Evolutionary conservation across 2,888 invertebrate genomes (phyloP).

Genomic region (Rosalia funebris): DNA sequence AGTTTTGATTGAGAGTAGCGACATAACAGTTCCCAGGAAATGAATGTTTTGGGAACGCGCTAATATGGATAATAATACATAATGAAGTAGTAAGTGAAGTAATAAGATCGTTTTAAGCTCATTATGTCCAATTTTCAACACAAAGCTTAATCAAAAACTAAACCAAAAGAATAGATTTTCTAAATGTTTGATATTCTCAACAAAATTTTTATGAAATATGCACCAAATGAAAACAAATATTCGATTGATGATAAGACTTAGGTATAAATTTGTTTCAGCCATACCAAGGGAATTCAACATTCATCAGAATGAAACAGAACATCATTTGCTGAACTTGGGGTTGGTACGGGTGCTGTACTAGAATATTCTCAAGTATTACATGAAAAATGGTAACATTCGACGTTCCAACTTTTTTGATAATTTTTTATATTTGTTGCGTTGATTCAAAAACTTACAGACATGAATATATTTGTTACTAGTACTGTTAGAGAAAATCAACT

Average conservation of each 20-base stretch:
- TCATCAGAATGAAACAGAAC: too few species aligned
- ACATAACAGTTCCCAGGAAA: neutral
- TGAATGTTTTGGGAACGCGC: neutral
- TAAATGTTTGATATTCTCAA: neutral
- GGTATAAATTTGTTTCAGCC: conserved; percentile 49
- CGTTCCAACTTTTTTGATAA: conserved; percentile 32
- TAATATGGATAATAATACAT: too few species aligned
- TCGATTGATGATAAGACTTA: neutral
- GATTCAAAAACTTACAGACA: conserved; percentile 23
- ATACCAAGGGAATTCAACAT: conserved; percentile 43
- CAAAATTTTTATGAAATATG: neutral
- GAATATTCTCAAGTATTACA: conserved; percentile 29
- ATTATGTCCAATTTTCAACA: neutral
- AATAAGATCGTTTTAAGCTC: too few species aligned
- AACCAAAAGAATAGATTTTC: neutral
- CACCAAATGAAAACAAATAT: neutral
- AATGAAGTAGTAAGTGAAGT: too few species aligned
- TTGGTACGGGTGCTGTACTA: conserved; percentile 34
- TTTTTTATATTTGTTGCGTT: conserved; percentile 34
- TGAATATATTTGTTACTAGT: conserved; percentile 28
- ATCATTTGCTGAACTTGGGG: conserved; percentile 36
- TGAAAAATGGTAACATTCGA: conserved; percentile 5
- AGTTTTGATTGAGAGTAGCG: neutral
- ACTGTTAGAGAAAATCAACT: conserved; percentile 35
- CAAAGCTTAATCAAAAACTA: neutral